Conservation (phyloP, 1,140 invertebrate species). For the Rhopalosiphum padi region DNA sequence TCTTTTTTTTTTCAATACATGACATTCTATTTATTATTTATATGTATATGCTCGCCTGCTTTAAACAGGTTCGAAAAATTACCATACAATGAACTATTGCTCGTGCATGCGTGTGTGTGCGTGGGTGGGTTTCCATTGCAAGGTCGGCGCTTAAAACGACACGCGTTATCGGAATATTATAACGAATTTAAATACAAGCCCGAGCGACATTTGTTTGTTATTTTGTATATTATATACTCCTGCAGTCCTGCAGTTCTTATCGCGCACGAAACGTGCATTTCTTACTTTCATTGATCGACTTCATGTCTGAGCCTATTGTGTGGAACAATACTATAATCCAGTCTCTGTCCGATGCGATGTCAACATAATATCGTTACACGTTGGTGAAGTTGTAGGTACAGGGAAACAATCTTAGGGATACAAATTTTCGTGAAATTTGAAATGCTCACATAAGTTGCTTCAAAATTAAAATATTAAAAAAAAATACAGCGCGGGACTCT, state of each 20-base stretch:
- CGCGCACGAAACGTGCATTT: not conserved
- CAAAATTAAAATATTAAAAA: not conserved
- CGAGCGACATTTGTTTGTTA: not conserved
- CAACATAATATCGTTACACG: not conserved
- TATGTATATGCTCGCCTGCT: not conserved
- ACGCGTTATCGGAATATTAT: not conserved
- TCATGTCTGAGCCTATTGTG: not conserved
- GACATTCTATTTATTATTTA: not conserved
- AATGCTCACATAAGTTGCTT: too few species aligned
- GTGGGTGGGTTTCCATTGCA: not conserved
- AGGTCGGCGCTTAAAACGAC: conserved; percentile 4
- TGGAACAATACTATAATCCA: not conserved
- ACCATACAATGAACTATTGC: conserved; percentile 34
- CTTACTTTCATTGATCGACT: not conserved
- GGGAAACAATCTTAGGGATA: not conserved
- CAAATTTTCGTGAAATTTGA: not conserved
- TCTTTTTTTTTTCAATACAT: not conserved
- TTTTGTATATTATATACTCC: not conserved
- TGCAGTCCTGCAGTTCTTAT: not conserved
- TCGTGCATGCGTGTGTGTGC: not conserved
- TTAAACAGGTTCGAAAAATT: conserved; percentile 23
- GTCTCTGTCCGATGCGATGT: not conserved
- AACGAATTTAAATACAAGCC: not conserved
- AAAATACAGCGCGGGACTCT: too few species aligned
- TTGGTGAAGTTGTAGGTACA: too few species aligned